phyloP scores from a whole-genome alignment of 2,888 invertebrate genomes.

The Sminthurides aquaticus region DNA sequence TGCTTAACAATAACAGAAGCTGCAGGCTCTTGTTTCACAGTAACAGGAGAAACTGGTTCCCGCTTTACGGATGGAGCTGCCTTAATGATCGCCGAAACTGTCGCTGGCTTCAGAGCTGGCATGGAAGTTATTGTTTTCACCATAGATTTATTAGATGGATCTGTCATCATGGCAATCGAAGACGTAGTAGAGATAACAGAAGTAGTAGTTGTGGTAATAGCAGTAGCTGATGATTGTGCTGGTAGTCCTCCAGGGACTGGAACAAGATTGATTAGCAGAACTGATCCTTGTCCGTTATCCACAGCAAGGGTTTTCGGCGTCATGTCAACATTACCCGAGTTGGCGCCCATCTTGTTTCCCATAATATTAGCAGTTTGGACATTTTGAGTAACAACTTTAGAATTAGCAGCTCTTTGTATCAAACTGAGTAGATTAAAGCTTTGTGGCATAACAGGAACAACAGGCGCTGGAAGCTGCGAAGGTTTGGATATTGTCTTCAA shows the following conservation, averaged over 20 bases:
- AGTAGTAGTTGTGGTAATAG: neutral
- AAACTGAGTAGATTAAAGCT: neutral
- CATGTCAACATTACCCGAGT: neutral
- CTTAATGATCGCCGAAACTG: neutral
- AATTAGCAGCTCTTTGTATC: neutral
- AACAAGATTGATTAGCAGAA: conserved; percentile 1
- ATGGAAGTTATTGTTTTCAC: neutral
- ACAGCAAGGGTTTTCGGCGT: neutral
- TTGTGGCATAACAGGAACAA: conserved; percentile 2
- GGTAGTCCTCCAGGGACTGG: too few relatives aligned
- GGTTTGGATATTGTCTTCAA: neutral
- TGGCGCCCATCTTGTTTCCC: too few relatives aligned
- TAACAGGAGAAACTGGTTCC: neutral
- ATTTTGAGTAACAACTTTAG: neutral
- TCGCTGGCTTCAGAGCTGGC: neutral
- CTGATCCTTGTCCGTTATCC: conserved; percentile 4
- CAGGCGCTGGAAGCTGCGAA: neutral
- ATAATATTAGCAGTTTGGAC: neutral
- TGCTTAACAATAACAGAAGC: neutral
- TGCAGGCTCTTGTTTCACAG: neutral
- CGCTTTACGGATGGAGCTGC: neutral
- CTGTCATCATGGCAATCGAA: neutral
- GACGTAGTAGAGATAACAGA: neutral
- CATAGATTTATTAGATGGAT: neutral
- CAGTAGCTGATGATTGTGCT: neutral